Base-by-base conservation (phyloP, 2,888 invertebrate species). In the Dorcus parallelipipedus region DNA sequence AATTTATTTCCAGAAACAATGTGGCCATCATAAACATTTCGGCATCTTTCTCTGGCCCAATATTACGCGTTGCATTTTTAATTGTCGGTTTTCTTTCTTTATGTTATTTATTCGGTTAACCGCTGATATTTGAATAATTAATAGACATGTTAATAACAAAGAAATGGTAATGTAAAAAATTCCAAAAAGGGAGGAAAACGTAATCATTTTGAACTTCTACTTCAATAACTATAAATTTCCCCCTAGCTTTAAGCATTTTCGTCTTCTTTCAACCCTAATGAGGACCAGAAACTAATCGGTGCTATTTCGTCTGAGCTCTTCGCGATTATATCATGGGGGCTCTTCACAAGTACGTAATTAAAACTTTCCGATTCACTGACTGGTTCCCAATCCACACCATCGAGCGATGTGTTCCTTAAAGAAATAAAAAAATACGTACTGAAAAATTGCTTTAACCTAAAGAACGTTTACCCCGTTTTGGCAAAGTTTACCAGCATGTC, bases 211-310 rank as follows among this genome's bases (percentile, higher is more conserved):
- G 26, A 4, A 26, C 5, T 26, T 26, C 26, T 26, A 26, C 26
- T 26, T 26, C 26, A 26, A 26, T 4, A 4, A 3, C 26, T 4
- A 5, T 26, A 4, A 26, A 26, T 26, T 14, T 14, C 14, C 26
- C 4, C 1, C 14, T 1, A 33, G 26, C 26, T 0, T 33, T 54
- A 56, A 52, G 52, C 48, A 55, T 59, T 55, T 38, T 59, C 55
- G 5, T 59, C 52, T 26, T 59, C 59, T 47, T 39, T 42, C 48
- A 59, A 41, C 23, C 41, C 52, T 23, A 59, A 41, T 5, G 59
- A 59, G 38, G 47, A 49, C 59, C 59, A 59, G 42, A 59, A 59
- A 17, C 56, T 52, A 23, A 48, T 33, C 33, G 59, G 43, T 9
- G 42, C 52, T 39, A 59, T 39, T 10, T 54, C 51, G 17, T 59